Evolutionary conservation across 2,888 invertebrate genomes (phyloP).

Genomic region (Drosophila parthenogenetica): DNA sequence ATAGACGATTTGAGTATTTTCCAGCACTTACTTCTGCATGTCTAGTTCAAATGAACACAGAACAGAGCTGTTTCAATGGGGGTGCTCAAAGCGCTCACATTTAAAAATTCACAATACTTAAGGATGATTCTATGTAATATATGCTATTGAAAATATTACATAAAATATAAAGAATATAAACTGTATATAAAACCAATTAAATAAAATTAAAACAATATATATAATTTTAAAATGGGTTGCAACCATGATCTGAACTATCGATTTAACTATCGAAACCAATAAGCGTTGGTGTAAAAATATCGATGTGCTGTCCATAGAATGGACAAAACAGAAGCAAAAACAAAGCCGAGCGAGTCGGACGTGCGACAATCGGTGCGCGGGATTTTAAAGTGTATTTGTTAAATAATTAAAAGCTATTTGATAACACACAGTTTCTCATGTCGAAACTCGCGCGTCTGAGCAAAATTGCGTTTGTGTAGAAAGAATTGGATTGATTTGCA

Average conservation of each 20-base stretch:
- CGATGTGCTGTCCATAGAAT: slow-evolving; percentile 2
- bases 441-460: slow-evolving; percentile 24
- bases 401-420: slow-evolving; percentile 48
- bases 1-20: too few species aligned
- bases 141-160: too few species aligned
- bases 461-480: slow-evolving; percentile 22
- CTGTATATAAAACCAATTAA: too few species aligned
- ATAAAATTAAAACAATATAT: too few species aligned
- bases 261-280: slow-evolving; percentile 34
- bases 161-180: too few species aligned
- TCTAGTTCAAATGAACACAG: too few species aligned
- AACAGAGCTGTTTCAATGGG: too few species aligned
- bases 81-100: too few species aligned
- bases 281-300: not conserved
- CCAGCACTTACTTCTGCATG: too few species aligned
- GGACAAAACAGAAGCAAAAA: slow-evolving; percentile 52
- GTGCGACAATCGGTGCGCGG: slow-evolving; percentile 52
- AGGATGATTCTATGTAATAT: too few species aligned
- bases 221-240: too few species aligned
- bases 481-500: slow-evolving; percentile 24
- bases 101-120: too few species aligned
- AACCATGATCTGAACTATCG: slow-evolving; percentile 8
- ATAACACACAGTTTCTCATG: slow-evolving; percentile 32
- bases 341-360: slow-evolving; percentile 53
- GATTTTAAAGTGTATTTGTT: slow-evolving; percentile 56